Base-by-base conservation (phyloP, 2,113 vertebrate species). In the Protobothrops mucrosquamatus region DNA sequence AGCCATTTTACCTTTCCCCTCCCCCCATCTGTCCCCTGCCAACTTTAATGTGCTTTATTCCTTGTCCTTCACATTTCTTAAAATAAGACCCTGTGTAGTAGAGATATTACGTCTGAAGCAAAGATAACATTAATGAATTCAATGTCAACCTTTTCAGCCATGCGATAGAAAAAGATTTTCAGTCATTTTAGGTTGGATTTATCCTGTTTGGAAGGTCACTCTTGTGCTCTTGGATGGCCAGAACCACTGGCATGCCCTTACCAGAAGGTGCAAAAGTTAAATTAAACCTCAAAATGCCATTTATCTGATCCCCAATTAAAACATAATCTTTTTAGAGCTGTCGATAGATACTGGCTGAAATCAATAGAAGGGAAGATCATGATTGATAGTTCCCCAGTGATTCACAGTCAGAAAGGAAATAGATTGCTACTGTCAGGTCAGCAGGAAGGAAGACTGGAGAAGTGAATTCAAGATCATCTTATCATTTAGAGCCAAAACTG, bases 221-320 rank as follows among this genome's bases (percentile, higher is more conserved):
- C 98, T 97, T 97, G 96, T 98, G 97, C 97, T 97, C 95, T 96
- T 95, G 93, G 95, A 96, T 95, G 95, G 96, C 96, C 96, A 95
- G 94, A 94, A 96, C 95, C 93, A 95, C 96, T 97, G 96, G 95
- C 96, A 95, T 97, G 97, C 97, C 98, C 98, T 93, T 97, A 97
- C 97, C 94, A 97, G 92, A 54, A 93, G 87, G 96, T 96, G 95
- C 34, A 86, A 87, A 92, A 94, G 95, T 90, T 95, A 98, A 97
- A 98, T 96, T 96, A 97, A 97, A 98, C 97, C 96, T 97, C 96
- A 97, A 98, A 97, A 98, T 95, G 94, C 96, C 98, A 98, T 98
- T 97, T 97, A 96, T 98, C 97, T 96, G 96, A 97, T 97, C 97
- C 95, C 97, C 97, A 98, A 98, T 98, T 98, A 98, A 98, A 98